These are phyloP conservation scores for Ageneiosus marmoratus DNA, from an alignment of 2,113 vertebrate genomes.

Conservation along the genomic window DNA sequence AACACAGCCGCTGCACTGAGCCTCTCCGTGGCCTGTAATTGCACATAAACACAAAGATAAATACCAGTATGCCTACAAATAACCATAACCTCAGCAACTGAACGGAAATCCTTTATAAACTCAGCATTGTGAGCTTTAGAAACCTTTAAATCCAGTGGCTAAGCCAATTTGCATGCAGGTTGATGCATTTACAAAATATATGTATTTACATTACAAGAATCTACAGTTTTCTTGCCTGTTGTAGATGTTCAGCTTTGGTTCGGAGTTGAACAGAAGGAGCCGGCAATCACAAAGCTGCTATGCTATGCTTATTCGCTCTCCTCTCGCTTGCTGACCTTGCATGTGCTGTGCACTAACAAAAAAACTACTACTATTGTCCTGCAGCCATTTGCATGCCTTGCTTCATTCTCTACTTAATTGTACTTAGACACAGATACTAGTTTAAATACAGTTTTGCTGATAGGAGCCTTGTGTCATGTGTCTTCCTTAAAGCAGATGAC, in stretches of 20 bases:
- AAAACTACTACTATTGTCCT: slow-evolving; percentile 46
- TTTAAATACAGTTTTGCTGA: not conserved
- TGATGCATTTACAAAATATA: no score
- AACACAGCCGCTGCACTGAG: slow-evolving; percentile 83
- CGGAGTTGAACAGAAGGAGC: not conserved
- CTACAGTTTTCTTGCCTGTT: not conserved
- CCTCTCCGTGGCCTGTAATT: slow-evolving; percentile 73
- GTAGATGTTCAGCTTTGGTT: not conserved
- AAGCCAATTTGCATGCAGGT: not conserved
- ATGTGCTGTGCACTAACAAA: not conserved
- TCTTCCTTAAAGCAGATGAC: not conserved
- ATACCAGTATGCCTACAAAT: slow-evolving; percentile 14
- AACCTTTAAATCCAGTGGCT: not conserved
- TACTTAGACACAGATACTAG: not conserved
- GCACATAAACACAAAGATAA: slow-evolving; percentile 33
- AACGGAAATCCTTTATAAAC: not conserved
- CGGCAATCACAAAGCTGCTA: not conserved
- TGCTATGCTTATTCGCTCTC: not conserved
- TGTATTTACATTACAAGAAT: not conserved
- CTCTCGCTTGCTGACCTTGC: not conserved
- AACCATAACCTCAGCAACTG: not conserved
- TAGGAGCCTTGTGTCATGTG: not conserved
- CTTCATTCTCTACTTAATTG: not conserved
- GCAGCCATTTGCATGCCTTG: not conserved
- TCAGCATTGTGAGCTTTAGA: not conserved